phyloP scores from a whole-genome alignment of 2,888 invertebrate species.

The Girardia tigrina region DNA sequence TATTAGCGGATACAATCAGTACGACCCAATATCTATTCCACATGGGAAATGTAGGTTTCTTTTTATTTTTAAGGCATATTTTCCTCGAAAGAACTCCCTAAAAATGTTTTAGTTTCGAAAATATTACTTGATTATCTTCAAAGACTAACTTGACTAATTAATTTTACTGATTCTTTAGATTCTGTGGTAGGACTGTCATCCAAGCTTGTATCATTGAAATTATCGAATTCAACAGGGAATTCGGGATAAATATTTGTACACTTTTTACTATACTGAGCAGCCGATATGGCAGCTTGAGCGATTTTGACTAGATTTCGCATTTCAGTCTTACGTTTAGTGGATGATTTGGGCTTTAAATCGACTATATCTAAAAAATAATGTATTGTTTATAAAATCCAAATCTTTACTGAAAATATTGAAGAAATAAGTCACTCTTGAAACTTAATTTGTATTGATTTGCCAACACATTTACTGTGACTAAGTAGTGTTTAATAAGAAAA shows the following conservation, averaged over 20 bases:
- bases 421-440: no score
- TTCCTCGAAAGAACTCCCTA: background rate
- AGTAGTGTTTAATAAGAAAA: no score
- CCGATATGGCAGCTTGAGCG: background rate
- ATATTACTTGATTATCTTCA: no score
- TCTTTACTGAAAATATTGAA: no score
- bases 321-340: background rate
- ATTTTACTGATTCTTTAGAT: background rate
- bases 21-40: conserved; percentile 15
- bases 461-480: no score
- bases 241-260: background rate
- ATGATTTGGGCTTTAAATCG: background rate
- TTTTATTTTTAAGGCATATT: conserved; percentile 8
- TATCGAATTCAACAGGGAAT: background rate
- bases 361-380: background rate
- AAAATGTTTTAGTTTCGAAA: no score
- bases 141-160: background rate
- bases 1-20: background rate
- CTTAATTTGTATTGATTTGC: no score
- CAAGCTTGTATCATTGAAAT: background rate
- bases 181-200: background rate
- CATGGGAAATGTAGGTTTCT: background rate
- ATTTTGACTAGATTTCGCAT: background rate
- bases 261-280: background rate
- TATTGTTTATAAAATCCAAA: no score